A percentile compares a stretch with the other conserved stretches of the same genome.
Evolutionary conservation across 2,113 vertebrate species (phyloP).

Genomic region (Motacilla tschutschensis): DNA sequence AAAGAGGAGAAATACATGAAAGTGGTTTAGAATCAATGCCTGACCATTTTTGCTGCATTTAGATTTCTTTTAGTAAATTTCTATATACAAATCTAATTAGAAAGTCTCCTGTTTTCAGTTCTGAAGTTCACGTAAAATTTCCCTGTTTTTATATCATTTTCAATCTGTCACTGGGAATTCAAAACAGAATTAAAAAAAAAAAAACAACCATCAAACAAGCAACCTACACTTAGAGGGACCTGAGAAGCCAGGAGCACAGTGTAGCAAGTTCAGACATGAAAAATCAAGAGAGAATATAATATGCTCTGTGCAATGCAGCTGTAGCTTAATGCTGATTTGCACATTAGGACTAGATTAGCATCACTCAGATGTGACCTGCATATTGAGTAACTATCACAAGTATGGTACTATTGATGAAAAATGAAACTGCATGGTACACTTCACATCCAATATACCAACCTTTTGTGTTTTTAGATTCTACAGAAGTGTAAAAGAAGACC

Average conservation of each 20-base stretch:
- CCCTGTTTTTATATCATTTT: background rate
- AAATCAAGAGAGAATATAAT: background rate
- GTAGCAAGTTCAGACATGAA: background rate
- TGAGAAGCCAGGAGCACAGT: background rate
- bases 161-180: background rate
- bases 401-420: background rate
- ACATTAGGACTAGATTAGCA: constrained; percentile 29
- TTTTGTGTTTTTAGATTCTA: background rate
- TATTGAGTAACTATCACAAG: constrained; percentile 3
- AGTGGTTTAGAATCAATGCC: background rate
- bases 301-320: constrained; percentile 7
- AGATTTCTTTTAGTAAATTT: background rate
- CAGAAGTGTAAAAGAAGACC: background rate
- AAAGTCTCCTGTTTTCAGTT: background rate
- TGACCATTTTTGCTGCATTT: background rate
- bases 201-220: background rate
- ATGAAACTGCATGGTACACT: background rate
- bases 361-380: constrained; percentile 8
- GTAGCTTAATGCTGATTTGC: constrained; percentile 38
- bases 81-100: background rate
- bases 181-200: background rate
- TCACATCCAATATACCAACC: background rate
- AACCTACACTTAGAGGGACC: background rate
- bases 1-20: background rate
- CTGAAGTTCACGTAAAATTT: background rate